Base-by-base conservation (phyloP, 2,888 invertebrate species). In the Hedya salicella region DNA sequence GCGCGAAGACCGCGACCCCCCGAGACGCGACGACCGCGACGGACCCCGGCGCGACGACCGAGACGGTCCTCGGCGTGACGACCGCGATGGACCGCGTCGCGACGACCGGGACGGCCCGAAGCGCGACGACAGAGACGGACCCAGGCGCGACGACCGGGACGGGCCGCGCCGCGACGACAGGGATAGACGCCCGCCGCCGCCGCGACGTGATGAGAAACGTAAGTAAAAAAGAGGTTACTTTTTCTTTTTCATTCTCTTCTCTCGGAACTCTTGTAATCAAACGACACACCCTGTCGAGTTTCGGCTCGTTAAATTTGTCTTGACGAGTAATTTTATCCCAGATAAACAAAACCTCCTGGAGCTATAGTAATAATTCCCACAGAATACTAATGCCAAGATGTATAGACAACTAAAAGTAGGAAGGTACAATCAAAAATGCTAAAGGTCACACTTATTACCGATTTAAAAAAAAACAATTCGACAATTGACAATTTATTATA, bases 151-250 rank as follows among this genome's bases (percentile, higher is more conserved):
- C 53, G 88, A 87, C 14, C 79, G 88, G 3, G 86, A 79, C 73
- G 68, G 52, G 1, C 72, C 70, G 11, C 19, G 70, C 0, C 64
- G 71, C 16, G 71, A 70, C 53, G 73, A 73, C 8, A 70, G 77
- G 21, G 69, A 69, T 19, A n/a, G 46, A 53, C 25, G 59, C 67
- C 16, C 69, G 73, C 50, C 71, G 19, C 46, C 19, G 64, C 83
- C 83, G 44, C 81, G 85, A 4, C 88, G 92, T 39, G 93, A 93
- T 2, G 93, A 93, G 1, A 92, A 91, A 81, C 88, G 91, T 92
- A 68, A 86, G 84, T 81, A n/a, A 3, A 30, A n/a, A n/a, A n/a
- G n/a, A n/a, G n/a, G n/a, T n/a, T n/a, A n/a, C n/a, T n/a, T n/a
- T n/a, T n/a, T n/a, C 25, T 30, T 44, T 13, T 8, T 5, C 39